A percentile compares a stretch with the other conserved stretches of the same genome.
These are phyloP conservation scores for Epizoanthus scotinus DNA, from an alignment of 92 coral and sea anemone genomes.

Conservation along the genomic window DNA sequence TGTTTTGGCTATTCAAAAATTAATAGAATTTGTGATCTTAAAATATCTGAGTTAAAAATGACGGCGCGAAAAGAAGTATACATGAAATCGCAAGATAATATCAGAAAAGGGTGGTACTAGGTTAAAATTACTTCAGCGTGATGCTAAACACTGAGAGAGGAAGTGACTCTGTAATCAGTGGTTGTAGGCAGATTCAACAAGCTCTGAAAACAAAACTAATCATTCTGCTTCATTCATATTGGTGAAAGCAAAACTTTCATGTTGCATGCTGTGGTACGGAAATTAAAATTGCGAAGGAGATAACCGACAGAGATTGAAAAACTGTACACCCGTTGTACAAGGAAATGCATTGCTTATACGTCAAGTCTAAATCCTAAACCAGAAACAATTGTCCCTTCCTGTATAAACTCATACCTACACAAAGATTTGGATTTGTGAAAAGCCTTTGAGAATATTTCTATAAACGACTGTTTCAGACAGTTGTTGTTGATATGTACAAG, in stretches of 20 bases:
- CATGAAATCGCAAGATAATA: not conserved
- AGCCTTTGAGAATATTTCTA: not conserved
- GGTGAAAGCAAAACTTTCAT: not conserved
- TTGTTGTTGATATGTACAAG: constrained; percentile 15
- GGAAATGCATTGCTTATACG: not conserved
- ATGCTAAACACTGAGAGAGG: not conserved
- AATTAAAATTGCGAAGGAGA: constrained; percentile 23
- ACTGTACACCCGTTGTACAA: not conserved
- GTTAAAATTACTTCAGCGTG: not conserved
- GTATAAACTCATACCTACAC: not conserved
- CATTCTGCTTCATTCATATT: constrained; percentile 3
- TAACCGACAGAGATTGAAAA: constrained; percentile 29
- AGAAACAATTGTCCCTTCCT: not conserved
- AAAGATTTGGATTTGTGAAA: not conserved
- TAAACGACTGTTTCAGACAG: not conserved
- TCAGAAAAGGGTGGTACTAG: not conserved
- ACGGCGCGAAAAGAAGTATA: not conserved
- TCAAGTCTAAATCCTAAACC: not conserved
- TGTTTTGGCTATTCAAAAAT: constrained; percentile 17
- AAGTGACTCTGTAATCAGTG: constrained; percentile 24
- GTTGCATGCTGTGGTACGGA: constrained; percentile 40
- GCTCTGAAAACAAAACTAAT: not conserved
- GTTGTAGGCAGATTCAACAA: constrained; percentile 7
- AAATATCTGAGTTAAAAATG: not conserved
- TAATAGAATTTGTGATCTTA: constrained; percentile 1